Conservation (phyloP, 2,113 vertebrate genomes). For the Perca fluviatilis region DNA sequence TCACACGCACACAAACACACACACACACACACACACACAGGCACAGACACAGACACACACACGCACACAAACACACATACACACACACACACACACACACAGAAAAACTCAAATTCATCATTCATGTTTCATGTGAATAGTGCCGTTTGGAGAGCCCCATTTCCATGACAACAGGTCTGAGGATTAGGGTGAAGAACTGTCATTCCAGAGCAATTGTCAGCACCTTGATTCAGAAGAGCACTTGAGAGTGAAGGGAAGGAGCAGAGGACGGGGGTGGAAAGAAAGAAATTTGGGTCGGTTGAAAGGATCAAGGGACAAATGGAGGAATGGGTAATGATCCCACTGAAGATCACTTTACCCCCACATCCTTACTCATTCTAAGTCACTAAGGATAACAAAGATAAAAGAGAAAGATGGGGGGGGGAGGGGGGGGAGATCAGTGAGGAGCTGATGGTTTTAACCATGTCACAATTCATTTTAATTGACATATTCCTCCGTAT, state of each 20-base stretch:
- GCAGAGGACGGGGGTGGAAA: conserved; percentile 33
- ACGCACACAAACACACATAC: background rate
- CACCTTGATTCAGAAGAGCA: conserved; percentile 79
- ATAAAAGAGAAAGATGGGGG: too few species aligned
- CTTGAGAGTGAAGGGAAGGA: conserved; percentile 65
- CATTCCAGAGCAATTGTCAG: conserved; percentile 75
- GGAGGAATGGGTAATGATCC: conserved; percentile 46
- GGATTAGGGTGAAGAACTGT: conserved; percentile 80
- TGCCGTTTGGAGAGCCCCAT: conserved; percentile 74
- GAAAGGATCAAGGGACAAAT: conserved; percentile 35
- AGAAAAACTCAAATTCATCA: conserved; percentile 62
- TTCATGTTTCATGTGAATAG: conserved; percentile 77
- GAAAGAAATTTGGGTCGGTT: conserved; percentile 41
- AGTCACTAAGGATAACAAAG: conserved; percentile 8
- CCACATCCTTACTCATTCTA: conserved; percentile 22
- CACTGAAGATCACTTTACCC: conserved; percentile 30
- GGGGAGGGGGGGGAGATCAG: too few species aligned
- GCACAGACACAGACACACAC: conserved; percentile 16
- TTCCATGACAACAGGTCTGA: conserved; percentile 85
- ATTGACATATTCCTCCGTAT: background rate
- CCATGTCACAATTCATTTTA: background rate
- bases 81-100: background rate
- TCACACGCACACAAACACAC: conserved; percentile 28
- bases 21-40: conserved; percentile 11
- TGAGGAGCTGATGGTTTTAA: background rate